Evolutionary conservation across 1,140 invertebrate species (phyloP).

Genomic region (Achatina immaculata): DNA sequence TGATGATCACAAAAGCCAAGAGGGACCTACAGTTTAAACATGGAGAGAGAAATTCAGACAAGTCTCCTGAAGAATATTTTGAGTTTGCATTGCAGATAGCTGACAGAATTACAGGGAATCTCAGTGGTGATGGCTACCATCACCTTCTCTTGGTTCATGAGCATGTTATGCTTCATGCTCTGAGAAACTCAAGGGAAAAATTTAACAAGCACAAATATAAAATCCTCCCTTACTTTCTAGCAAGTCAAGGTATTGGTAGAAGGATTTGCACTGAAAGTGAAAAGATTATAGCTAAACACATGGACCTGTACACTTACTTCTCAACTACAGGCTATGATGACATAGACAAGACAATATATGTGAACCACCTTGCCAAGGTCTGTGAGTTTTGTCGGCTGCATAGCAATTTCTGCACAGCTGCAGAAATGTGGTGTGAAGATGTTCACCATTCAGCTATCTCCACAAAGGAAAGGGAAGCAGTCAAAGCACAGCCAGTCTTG

Average conservation of each 20-base stretch:
- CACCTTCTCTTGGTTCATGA: background rate
- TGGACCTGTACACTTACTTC: background rate
- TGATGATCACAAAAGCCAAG: background rate
- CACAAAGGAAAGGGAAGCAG: no score
- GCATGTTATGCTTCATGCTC: background rate
- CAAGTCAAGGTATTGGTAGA: background rate
- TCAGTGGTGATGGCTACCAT: slow-evolving; percentile 2
- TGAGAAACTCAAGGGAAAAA: background rate
- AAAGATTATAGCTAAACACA: background rate
- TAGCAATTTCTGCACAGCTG: background rate
- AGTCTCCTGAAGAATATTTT: background rate
- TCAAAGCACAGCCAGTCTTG: no score
- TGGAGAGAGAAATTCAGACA: background rate
- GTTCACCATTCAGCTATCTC: no score
- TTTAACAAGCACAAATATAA: background rate
- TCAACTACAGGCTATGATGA: background rate
- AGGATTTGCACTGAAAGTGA: background rate
- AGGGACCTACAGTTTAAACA: background rate
- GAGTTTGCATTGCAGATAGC: background rate
- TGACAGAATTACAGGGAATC: background rate
- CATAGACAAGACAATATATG: background rate
- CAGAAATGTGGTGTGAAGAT: background rate
- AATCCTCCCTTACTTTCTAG: background rate
- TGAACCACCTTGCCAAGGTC: background rate
- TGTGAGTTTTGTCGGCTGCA: background rate